Percentiles rank a stretch among this genome's conserved stretches.
These are phyloP conservation scores for Anas flavirostris DNA, from an alignment of 2,797 vertebrate genomes.

Conservation along the genomic window DNA sequence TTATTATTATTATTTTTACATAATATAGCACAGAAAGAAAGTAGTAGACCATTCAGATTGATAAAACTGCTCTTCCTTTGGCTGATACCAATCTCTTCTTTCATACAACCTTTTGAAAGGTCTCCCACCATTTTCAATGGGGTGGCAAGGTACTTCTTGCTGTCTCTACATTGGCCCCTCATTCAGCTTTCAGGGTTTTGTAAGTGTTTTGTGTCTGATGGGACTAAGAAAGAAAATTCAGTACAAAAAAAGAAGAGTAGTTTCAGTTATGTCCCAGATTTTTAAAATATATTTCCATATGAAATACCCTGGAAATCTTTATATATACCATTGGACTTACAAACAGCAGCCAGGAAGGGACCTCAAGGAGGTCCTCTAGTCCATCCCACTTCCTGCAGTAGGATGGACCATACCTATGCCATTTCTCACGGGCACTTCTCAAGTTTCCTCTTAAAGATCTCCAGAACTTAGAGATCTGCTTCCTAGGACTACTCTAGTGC, in stretches of 20 bases:
- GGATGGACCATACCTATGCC: background rate
- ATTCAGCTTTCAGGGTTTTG: background rate
- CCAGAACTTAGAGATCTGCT: background rate
- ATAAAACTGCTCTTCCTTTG: background rate
- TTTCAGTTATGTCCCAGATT: background rate
- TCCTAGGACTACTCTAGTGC: background rate
- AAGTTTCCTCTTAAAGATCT: background rate
- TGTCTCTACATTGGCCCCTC: background rate
- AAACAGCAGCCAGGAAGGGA: background rate
- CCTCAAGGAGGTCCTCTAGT: background rate
- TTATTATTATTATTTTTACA: background rate
- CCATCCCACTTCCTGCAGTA: background rate
- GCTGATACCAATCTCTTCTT: background rate
- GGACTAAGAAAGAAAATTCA: background rate
- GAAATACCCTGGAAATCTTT: slow-evolving; percentile 2
- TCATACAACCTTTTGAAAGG: background rate
- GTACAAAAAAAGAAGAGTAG: background rate
- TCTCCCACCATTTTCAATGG: background rate
- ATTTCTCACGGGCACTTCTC: background rate
- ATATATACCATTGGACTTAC: background rate
- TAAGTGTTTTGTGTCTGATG: background rate
- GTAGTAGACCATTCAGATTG: background rate
- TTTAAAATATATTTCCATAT: background rate
- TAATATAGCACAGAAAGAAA: background rate
- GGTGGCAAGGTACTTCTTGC: background rate